Evolutionary conservation across 2,797 vertebrate species (phyloP), one percentile per base, ranked within the genome.

Genomic region (Helarctos malayanus): DNA sequence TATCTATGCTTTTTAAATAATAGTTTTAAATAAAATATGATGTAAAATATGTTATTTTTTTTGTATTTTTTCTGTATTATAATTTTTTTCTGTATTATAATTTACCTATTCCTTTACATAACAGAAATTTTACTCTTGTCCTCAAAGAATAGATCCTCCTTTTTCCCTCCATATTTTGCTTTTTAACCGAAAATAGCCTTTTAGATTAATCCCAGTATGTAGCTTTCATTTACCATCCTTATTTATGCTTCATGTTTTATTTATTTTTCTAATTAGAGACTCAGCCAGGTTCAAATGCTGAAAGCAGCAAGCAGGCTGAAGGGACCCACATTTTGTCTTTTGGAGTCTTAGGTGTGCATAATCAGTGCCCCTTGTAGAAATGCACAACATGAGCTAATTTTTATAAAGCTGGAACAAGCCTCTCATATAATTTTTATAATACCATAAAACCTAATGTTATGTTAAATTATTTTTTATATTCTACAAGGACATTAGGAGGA

Each of bases 201-300:
- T 92, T 88, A 98, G 92, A 94, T 38, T 92, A 75, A 93, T 95
- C 45, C 45, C 71, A 93, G 95, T 85, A 16, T n/a, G 84, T 11
- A 47, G 14, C 93, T 87, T 97, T 97, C 85, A 73, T 69, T 97
- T 97, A 80, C 78, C 56, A 3, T 68, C 81, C 56, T 96, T 98
- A 97, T 98, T 97, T 96, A 87, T 83, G 63, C 91, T 97, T 97
- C 86, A 96, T 97, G 92, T 97, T 97, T 98, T 98, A 97, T 97
- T 97, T 97, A 98, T 97, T 97, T 97, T 95, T 97, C 96, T 98
- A 97, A 98, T 97, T 97, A 98, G 85, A 98, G 96, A 96, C 68
- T 63, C 85, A 95, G 73, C 87, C 94, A 96, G 81, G 47, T 93
- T 71, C 47, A 38, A 97, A 84, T 59, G 85, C 91, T 79, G 35